Conservation (phyloP, 23 tunicate genomes). For the Styela plicata region DNA sequence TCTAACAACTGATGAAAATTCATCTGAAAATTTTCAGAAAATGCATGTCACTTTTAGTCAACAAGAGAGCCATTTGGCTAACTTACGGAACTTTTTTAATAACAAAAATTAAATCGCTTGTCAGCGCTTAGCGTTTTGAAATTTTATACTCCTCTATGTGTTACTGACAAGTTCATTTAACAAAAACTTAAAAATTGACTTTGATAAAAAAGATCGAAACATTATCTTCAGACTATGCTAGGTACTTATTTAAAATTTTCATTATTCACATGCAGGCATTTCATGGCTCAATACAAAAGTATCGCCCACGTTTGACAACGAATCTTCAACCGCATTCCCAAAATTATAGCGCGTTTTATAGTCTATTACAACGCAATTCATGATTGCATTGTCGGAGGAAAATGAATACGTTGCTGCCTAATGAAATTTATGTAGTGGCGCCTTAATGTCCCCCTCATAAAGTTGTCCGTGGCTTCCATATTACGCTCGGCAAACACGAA, state of each 20-base stretch:
- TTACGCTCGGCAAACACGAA: slow-evolving; percentile 29
- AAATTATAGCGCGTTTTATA: slow-evolving; percentile 12
- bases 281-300: background rate
- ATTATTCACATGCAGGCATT: background rate
- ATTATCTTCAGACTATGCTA: background rate
- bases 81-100: too few relatives aligned
- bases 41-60: too few relatives aligned
- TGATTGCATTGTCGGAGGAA: slow-evolving; percentile 13
- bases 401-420: slow-evolving; percentile 14
- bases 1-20: too few relatives aligned
- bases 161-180: background rate
- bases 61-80: too few relatives aligned
- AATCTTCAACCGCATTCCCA: background rate
- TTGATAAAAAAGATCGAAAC: background rate
- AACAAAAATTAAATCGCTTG: too few relatives aligned
- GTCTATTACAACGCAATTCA: slow-evolving; percentile 23
- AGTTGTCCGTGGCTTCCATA: slow-evolving; percentile 25
- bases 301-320: background rate
- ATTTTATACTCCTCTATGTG: too few relatives aligned
- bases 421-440: slow-evolving; percentile 39
- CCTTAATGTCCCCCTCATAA: slow-evolving; percentile 35
- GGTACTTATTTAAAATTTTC: background rate
- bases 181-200: too few relatives aligned
- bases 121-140: too few relatives aligned
- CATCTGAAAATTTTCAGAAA: too few relatives aligned